These are phyloP conservation scores for Galago senegalensis DNA, from an alignment of 2,797 vertebrate genomes.

Conservation along the genomic window DNA sequence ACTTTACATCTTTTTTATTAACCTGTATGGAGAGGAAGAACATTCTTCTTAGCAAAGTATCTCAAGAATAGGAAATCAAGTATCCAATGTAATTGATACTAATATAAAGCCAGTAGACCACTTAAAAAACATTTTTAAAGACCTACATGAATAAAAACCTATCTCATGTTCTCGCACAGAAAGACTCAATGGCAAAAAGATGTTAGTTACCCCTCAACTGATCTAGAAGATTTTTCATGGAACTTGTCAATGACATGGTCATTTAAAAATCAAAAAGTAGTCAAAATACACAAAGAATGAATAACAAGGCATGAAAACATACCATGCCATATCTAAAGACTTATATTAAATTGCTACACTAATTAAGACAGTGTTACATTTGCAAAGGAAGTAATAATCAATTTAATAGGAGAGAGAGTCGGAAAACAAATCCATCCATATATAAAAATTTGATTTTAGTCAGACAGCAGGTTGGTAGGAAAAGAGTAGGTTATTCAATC, in stretches of 20 bases:
- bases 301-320: not conserved
- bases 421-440: not conserved
- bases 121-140: conserved; percentile 32
- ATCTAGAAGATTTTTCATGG: not conserved
- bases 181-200: not conserved
- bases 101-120: too few species aligned
- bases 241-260: not conserved
- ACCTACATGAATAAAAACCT: not conserved
- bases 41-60: too few species aligned
- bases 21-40: too few species aligned
- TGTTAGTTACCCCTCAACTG: not conserved
- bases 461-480: not conserved
- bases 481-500: not conserved
- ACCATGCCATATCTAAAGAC: not conserved
- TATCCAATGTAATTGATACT: too few species aligned
- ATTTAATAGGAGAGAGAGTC: not conserved
- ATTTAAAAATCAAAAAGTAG: conserved; percentile 20
- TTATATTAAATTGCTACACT: not conserved
- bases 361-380: not conserved
- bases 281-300: not conserved
- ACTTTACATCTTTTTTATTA: too few species aligned
- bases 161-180: not conserved
- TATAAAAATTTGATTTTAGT: not conserved
- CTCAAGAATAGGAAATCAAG: too few species aligned
- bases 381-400: not conserved